Conservation (phyloP, 2,888 invertebrate species). For the Petrolisthes cinctipes region DNA sequence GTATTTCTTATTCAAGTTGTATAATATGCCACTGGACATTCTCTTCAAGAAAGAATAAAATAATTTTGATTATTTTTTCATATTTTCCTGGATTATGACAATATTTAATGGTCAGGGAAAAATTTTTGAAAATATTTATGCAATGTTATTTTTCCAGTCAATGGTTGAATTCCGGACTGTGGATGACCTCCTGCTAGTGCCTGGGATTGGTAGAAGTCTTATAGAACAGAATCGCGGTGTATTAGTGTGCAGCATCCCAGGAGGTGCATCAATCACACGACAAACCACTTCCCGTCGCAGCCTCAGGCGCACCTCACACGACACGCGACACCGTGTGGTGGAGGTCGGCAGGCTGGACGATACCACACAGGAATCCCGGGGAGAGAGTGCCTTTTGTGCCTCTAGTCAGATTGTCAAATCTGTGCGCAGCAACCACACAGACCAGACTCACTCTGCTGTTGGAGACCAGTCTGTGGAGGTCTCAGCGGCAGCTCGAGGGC, state of each 20-base stretch:
- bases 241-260: slow-evolving; percentile 64
- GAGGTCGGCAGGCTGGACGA: slow-evolving; percentile 36
- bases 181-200: slow-evolving; percentile 68
- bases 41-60: too few relatives aligned
- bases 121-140: neutral
- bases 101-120: neutral
- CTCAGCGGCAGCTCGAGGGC: neutral
- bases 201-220: slow-evolving; percentile 69
- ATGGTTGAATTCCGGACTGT: slow-evolving; percentile 68
- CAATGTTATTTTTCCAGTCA: slow-evolving; percentile 67
- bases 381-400: slow-evolving; percentile 40
- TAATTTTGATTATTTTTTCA: too few relatives aligned
- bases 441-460: slow-evolving; percentile 3
- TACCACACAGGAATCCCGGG: slow-evolving; percentile 23
- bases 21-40: too few relatives aligned
- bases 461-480: slow-evolving; percentile 15
- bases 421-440: slow-evolving; percentile 14
- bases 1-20: too few relatives aligned
- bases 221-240: slow-evolving; percentile 68
- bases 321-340: slow-evolving; percentile 26
- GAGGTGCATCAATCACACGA: slow-evolving; percentile 44
- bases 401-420: slow-evolving; percentile 42
- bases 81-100: too few relatives aligned
- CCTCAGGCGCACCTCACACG: slow-evolving; percentile 42
- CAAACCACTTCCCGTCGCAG: slow-evolving; percentile 49